Conservation (phyloP, 2,888 invertebrate species). For the Drosophila falleni region DNA sequence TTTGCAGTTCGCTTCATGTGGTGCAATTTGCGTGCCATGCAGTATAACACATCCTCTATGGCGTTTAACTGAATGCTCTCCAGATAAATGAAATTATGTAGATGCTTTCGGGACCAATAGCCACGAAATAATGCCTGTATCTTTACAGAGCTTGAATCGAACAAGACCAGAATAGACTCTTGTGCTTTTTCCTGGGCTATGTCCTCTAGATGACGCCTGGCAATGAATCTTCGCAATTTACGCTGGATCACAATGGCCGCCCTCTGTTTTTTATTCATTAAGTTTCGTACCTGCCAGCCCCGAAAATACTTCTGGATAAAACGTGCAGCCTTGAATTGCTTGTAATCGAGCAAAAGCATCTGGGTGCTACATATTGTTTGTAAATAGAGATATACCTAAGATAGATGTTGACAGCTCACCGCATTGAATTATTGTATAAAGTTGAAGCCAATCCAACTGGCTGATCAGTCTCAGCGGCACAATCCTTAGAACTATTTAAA, state of each 20-base stretch:
- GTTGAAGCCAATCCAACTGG: neutral
- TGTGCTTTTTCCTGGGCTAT: constrained; percentile 54
- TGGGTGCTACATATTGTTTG: constrained; percentile 45
- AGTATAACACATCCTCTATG: constrained; percentile 66
- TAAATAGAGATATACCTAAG: neutral
- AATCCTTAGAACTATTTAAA: neutral
- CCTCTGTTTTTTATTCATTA: neutral
- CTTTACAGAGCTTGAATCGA: constrained; percentile 45
- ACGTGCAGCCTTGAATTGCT: constrained; percentile 76
- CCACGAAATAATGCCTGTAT: constrained; percentile 82
- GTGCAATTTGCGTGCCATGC: constrained; percentile 71
- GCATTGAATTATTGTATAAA: neutral
- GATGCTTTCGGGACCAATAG: constrained; percentile 72
- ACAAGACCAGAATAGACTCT: constrained; percentile 33
- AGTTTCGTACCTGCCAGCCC: constrained; percentile 53
- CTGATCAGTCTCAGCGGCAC: neutral
- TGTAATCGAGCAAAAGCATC: constrained; percentile 64
- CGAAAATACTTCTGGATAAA: constrained; percentile 72
- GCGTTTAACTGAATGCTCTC: constrained; percentile 51
- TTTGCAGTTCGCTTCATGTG: constrained; percentile 55
- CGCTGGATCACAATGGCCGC: constrained; percentile 68
- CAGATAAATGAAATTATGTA: constrained; percentile 69
- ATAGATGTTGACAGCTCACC: constrained; percentile 3
- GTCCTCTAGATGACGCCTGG: constrained; percentile 13
- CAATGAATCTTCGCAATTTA: constrained; percentile 66